Conservation (phyloP, 2,888 invertebrate genomes). For the Busseola fusca region DNA sequence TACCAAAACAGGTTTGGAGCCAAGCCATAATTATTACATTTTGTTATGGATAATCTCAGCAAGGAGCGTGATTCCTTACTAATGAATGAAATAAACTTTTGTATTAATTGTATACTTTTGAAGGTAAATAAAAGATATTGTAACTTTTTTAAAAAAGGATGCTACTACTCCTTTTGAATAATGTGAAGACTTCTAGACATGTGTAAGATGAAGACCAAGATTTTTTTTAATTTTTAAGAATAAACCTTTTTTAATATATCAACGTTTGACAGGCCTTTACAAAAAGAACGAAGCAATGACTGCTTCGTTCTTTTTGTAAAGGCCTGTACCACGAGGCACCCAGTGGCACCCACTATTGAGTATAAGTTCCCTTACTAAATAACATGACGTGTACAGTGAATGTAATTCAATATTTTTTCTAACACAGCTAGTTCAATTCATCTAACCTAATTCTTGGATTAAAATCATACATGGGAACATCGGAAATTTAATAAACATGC, state of each 20-base stretch:
- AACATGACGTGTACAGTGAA: neutral
- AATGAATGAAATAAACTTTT: slow-evolving; percentile 36
- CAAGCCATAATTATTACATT: no score
- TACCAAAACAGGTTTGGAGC: slow-evolving; percentile 65
- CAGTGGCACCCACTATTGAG: neutral
- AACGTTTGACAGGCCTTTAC: neutral
- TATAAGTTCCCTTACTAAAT: neutral
- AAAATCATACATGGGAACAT: slow-evolving; percentile 64
- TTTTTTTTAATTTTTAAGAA: neutral
- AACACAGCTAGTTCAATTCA: neutral
- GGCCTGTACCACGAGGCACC: no score
- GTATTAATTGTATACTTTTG: slow-evolving; percentile 32
- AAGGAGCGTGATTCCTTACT: slow-evolving; percentile 36
- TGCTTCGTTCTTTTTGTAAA: no score
- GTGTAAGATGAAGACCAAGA: neutral
- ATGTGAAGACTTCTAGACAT: neutral
- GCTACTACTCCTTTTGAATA: neutral
- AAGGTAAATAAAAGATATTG: slow-evolving; percentile 12
- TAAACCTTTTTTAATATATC: neutral
- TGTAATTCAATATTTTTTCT: neutral
- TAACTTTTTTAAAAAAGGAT: neutral
- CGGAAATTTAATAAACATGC: slow-evolving; percentile 59
- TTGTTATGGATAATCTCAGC: slow-evolving; percentile 53
- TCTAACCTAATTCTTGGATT: slow-evolving; percentile 42
- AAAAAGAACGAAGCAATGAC: no score